Conservation (phyloP, 2,113 vertebrate genomes). For the Sigmodon hispidus region DNA sequence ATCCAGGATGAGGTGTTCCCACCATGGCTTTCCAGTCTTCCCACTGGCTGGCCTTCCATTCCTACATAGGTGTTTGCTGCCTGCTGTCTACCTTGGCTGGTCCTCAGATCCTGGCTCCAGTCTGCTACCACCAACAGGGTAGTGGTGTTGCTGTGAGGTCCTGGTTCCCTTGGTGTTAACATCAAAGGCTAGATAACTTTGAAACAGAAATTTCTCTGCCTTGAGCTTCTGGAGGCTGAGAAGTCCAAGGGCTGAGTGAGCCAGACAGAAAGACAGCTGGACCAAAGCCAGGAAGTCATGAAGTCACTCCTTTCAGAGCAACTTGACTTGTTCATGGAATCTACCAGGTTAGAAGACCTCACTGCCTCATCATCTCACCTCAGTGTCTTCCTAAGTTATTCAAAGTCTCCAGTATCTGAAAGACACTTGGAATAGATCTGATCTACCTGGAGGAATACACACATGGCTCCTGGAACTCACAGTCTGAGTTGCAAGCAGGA, state of each 20-base stretch:
- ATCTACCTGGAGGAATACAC: neutral
- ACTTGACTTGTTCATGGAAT: neutral
- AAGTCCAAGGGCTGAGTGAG: neutral
- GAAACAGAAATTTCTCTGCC: neutral
- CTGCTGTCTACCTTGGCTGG: rapidly evolving
- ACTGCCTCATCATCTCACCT: neutral
- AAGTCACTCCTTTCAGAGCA: no score
- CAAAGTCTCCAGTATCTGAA: neutral
- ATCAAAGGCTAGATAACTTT: neutral
- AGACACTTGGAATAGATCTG: neutral
- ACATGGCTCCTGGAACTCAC: neutral
- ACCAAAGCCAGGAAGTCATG: neutral
- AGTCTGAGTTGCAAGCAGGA: neutral
- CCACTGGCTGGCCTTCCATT: neutral
- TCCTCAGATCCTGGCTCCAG: neutral
- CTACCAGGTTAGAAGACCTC: neutral
- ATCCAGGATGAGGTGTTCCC: neutral
- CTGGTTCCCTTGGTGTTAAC: neutral
- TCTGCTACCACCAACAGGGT: neutral
- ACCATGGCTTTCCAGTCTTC: neutral
- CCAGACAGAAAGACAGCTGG: neutral
- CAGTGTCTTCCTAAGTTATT: neutral
- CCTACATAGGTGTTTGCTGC: no score
- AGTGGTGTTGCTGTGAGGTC: neutral
- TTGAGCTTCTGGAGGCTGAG: neutral